phyloP scores from a whole-genome alignment of 2,113 vertebrate genomes.

The Malurus melanocephalus region DNA sequence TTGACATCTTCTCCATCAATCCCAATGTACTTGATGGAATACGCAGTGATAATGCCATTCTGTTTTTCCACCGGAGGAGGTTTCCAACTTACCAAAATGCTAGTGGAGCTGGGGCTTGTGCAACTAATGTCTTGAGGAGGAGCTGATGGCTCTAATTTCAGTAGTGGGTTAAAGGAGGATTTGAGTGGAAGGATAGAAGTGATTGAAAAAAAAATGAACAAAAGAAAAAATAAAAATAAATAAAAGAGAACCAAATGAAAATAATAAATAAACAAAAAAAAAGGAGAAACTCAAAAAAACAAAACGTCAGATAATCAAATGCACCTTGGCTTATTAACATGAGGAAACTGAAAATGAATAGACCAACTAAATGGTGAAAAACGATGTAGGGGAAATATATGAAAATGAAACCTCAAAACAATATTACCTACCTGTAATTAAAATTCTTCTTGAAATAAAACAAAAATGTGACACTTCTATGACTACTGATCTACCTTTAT shows the following conservation, averaged over 20 bases:
- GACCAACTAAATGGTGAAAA: conserved; percentile 69
- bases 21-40: conserved; percentile 86
- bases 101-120: conserved; percentile 95
- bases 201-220: conserved; percentile 81
- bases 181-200: conserved; percentile 81
- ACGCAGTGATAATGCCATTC: conserved; percentile 94
- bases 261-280: conserved; percentile 66
- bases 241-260: conserved; percentile 78
- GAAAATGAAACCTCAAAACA: conserved; percentile 79
- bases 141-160: conserved; percentile 93
- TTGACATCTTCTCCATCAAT: conserved; percentile 88
- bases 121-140: conserved; percentile 95
- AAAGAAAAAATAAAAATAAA: conserved; percentile 82
- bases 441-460: conserved; percentile 74
- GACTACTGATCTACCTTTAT: conserved; percentile 30
- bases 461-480: conserved; percentile 53
- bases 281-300: conserved; percentile 80
- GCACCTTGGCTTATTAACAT: conserved; percentile 83
- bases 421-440: conserved; percentile 88
- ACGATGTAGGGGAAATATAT: conserved; percentile 75
- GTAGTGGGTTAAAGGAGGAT: conserved; percentile 80
- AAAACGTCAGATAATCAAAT: conserved; percentile 70
- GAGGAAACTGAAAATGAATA: conserved; percentile 75
- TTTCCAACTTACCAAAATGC: conserved; percentile 98
- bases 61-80: conserved; percentile 89